Conservation (phyloP, 2,797 vertebrate species). For the Adelosebastes latens region DNA sequence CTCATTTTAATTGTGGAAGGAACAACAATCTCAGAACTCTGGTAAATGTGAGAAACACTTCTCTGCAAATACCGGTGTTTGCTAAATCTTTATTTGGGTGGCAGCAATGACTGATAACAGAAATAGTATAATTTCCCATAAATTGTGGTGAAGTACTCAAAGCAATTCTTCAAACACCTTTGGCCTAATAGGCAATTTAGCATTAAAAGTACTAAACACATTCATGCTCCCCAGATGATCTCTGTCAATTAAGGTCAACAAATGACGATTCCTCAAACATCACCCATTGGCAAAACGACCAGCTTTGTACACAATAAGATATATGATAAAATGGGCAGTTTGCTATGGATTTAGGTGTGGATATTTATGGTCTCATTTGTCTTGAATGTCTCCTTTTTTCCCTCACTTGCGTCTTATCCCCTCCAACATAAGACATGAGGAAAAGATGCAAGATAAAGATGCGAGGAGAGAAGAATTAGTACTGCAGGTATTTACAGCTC, state of each 20-base stretch:
- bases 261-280: neutral
- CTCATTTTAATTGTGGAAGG: neutral
- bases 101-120: neutral
- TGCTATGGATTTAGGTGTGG: neutral
- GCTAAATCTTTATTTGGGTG: neutral
- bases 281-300: neutral
- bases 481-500: too few relatives aligned
- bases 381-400: neutral
- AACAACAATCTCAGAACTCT: neutral
- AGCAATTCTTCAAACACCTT: neutral
- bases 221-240: neutral
- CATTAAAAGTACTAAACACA: neutral
- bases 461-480: neutral
- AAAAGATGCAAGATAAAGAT: neutral
- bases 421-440: neutral
- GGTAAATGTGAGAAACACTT: neutral
- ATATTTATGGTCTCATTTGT: neutral
- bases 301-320: neutral
- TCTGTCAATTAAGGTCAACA: neutral
- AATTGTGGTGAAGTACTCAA: neutral
- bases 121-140: neutral
- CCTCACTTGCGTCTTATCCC: neutral
- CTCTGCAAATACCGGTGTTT: neutral
- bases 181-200: neutral
- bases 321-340: neutral